Evolutionary conservation across 1,140 invertebrate genomes (phyloP), one percentile per base, ranked within the genome.

Genomic region (Leptonema lineaticorne): DNA sequence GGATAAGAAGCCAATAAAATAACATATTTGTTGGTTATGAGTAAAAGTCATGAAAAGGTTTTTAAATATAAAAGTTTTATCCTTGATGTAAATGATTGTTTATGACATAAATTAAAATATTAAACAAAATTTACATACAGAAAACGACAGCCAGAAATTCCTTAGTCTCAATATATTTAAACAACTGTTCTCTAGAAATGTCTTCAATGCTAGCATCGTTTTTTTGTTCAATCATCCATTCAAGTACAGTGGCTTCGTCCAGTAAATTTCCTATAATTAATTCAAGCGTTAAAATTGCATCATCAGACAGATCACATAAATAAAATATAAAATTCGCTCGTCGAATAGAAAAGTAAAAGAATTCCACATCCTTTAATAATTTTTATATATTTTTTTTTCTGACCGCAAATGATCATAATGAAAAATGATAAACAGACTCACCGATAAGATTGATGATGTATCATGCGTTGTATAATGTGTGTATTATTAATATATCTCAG

Each of bases 151-250:
- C 94, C 71, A 96, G 83, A 83, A 96, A 96, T 80, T 96, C 94
- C 78, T 93, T 92, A 45, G 90, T 92, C 76, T 92, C 91, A 74
- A 96, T 95, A 78, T 94, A 92, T 75, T 93, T 90, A 75, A 88
- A 88, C 6, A 97, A 82, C 75, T 88, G 88, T 58, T 94, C 91
- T 74, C 94, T 85, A 75, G 94, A 88, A 63, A 97, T 93, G 75
- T 95, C 91, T 80, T 95, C 92, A 71, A 97, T 95, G 77, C 93
- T 96, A 76, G 93, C 91, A 77, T 96, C 94, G 78, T 92, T 92
- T 78, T 95, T 94, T 79, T 96, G 93, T 76, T 90, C 89, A 53
- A 93, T 85, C 85, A 96, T 92, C 94, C 94, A 97, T 64, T 92
- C 88, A 62, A 96, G 83, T 11, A 96, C 94, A 77, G 92, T 89